Evolutionary conservation across 2,888 invertebrate genomes (phyloP), one percentile per base, ranked within the genome.

Genomic region (Dinocampus coccinellae): DNA sequence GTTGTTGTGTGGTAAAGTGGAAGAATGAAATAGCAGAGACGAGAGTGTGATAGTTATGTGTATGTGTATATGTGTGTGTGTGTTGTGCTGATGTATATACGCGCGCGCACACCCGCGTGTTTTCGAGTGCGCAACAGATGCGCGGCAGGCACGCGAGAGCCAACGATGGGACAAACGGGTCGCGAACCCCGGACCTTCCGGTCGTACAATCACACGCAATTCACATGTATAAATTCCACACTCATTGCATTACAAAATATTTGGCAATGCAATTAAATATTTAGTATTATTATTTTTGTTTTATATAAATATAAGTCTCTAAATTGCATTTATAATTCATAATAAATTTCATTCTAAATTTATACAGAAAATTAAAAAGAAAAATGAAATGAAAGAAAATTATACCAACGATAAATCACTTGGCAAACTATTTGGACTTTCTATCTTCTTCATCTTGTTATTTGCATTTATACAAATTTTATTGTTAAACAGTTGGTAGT

Each of bases 101-200:
- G n/a, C 67, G 67, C 47, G 57, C 69, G 72, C 71, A 70, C 75
- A 74, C 70, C 75, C 72, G 78, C 78, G 75, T 76, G 74, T 73
- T 75, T n/a, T 78, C 78, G 80, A 78, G 80, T 80, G 87, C 80
- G 86, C 86, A 87, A 86, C 86, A 86, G 85, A 86, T 85, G 86
- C 84, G 86, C 84, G 83, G 81, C 79, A 83, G 82, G 83, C 86
- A 86, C 85, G 86, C 85, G 84, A 85, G 79, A 79, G 79, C 72
- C 79, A 73, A 75, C 73, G 57, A 47, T 47, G 81, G 78, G 81
- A 78, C 78, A 73, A 61, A 39, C 81, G 79, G 82, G 82, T 84
- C 84, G 83, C 81, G 84, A 84, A 84, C 85, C 80, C 76, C 77
- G 82, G 80, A 83, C 83, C 83, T 82, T 82, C 81, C 80, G 82